phyloP scores from a whole-genome alignment of 2,113 vertebrate genomes.

The Neolamprologus brichardi region DNA sequence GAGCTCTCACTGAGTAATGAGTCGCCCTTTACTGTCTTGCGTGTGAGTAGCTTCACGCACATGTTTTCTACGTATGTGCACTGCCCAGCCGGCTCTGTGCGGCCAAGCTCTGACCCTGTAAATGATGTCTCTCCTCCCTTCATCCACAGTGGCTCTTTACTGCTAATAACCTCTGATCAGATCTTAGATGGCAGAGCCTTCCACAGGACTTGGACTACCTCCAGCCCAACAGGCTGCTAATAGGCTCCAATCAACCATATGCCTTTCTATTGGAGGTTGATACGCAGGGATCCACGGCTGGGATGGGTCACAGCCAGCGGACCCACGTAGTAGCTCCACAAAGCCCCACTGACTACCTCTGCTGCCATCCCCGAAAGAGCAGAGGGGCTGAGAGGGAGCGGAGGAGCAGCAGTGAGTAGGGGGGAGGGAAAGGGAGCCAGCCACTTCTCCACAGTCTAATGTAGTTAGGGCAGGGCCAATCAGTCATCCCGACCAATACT shows the following conservation, averaged over 20 bases:
- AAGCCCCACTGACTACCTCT: background rate
- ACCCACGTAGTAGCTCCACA: background rate
- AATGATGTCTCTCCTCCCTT: slow-evolving; percentile 76
- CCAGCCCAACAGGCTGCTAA: slow-evolving; percentile 18
- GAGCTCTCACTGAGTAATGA: slow-evolving; percentile 81
- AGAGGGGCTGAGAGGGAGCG: background rate
- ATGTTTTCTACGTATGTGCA: background rate
- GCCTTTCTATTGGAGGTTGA: slow-evolving; percentile 38
- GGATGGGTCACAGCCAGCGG: slow-evolving; percentile 12
- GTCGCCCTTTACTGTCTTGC: slow-evolving; percentile 74
- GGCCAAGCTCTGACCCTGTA: slow-evolving; percentile 76
- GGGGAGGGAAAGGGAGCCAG: slow-evolving; percentile 30
- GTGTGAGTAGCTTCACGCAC: slow-evolving; percentile 18
- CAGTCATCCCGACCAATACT: slow-evolving; percentile 73
- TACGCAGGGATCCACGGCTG: background rate
- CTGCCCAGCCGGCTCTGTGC: slow-evolving; percentile 66
- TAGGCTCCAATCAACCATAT: slow-evolving; percentile 30
- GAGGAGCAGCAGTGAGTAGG: background rate
- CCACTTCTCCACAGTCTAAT: slow-evolving; percentile 67
- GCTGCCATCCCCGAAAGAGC: background rate
- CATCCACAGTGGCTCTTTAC: slow-evolving; percentile 75
- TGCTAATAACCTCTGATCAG: slow-evolving; percentile 79
- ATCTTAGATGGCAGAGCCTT: slow-evolving; percentile 67
- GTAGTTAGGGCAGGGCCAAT: slow-evolving; percentile 59
- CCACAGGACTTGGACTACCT: slow-evolving; percentile 43